A percentile compares a stretch with the other conserved stretches of the same genome.
These are phyloP conservation scores for Drosophila fungiperda DNA, from an alignment of 2,888 invertebrate genomes.

Conservation along the genomic window DNA sequence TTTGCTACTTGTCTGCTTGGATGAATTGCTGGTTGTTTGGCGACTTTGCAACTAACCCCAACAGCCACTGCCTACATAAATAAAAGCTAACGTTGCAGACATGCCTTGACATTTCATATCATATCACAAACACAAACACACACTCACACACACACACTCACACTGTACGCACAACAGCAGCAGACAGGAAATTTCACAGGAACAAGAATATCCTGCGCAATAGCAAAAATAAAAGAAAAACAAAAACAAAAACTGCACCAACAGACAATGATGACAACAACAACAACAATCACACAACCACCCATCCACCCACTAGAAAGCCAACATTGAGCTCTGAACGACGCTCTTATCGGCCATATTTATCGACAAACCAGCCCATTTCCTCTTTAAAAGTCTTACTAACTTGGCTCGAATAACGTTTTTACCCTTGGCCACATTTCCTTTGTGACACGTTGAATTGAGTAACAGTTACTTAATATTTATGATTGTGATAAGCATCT, in stretches of 20 bases:
- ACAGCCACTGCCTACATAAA: constrained; percentile 65
- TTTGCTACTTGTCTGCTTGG: constrained; percentile 6
- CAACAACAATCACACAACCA: constrained; percentile 6
- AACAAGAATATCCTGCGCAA: constrained; percentile 40
- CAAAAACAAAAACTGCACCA: constrained; percentile 36
- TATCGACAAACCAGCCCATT: constrained; percentile 44
- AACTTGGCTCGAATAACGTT: not conserved
- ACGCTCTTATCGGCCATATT: constrained; percentile 49
- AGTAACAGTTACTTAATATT: constrained; percentile 4
- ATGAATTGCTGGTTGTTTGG: constrained; percentile 42
- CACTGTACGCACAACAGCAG: constrained; percentile 20
- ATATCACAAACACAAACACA: constrained; percentile 33
- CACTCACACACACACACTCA: constrained; percentile 14
- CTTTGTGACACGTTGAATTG: constrained; percentile 40
- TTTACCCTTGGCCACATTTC: constrained; percentile 19
- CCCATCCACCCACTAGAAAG: constrained; percentile 13
- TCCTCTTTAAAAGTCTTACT: constrained; percentile 41
- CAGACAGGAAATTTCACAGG: constrained; percentile 46
- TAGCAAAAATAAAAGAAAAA: constrained; percentile 16
- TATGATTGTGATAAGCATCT: constrained; percentile 1
- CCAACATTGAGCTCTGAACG: constrained; percentile 16
- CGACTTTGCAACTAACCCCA: constrained; percentile 64
- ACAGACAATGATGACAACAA: constrained; percentile 44
- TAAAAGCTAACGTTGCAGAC: constrained; percentile 65
- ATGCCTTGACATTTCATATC: constrained; percentile 76